Evolutionary conservation across 2,888 invertebrate genomes (phyloP).

Genomic region (Melolontha melolontha): DNA sequence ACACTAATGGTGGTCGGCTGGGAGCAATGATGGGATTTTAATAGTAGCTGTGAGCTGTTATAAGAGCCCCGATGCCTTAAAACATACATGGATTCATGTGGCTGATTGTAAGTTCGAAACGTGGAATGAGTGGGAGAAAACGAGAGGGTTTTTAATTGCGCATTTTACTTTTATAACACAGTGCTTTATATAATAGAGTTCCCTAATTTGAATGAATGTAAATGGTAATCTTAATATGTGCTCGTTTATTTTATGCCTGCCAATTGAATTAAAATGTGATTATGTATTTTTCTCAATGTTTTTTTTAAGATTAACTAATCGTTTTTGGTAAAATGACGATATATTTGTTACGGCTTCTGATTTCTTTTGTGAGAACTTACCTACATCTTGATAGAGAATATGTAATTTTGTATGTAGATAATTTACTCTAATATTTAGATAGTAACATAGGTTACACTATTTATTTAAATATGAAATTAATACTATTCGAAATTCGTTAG

Average conservation of each 20-base stretch:
- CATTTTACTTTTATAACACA: conserved; percentile 56
- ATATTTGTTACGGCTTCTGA: no score
- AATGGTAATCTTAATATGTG: conserved; percentile 53
- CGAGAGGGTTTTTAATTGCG: conserved; percentile 53
- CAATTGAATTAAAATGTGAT: conserved; percentile 42
- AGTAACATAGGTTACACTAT: no score
- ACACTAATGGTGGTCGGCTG: conserved; percentile 60
- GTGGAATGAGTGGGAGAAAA: conserved; percentile 13
- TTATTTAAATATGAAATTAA: no score
- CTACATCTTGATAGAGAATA: no score
- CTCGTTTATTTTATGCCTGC: conserved; percentile 49
- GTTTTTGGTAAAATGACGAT: background rate
- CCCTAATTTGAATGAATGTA: conserved; percentile 54
- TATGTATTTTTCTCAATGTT: conserved; percentile 22
- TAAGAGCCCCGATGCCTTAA: conserved; percentile 50
- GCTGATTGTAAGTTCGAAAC: conserved; percentile 8
- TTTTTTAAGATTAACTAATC: conserved; percentile 1
- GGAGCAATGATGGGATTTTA: conserved; percentile 63
- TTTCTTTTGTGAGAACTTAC: no score
- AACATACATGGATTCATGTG: conserved; percentile 17
- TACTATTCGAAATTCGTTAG: no score
- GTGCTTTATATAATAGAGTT: conserved; percentile 54
- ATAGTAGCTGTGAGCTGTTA: conserved; percentile 57
- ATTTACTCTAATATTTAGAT: no score
- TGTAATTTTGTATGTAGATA: no score